Conservation (phyloP, 2,113 vertebrate species). For the Falcunculus frontatus region DNA sequence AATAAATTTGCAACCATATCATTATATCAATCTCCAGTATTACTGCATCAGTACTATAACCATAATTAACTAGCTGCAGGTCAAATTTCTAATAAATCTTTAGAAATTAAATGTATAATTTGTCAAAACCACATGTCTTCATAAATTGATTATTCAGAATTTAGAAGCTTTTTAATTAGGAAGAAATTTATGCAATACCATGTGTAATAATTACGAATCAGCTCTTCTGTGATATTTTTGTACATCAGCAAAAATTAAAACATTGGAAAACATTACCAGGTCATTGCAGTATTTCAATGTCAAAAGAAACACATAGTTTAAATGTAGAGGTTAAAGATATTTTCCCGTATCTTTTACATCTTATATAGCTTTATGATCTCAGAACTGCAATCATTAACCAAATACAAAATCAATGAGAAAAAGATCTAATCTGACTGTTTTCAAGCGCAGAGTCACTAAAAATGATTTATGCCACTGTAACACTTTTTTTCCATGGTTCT, state of each 20-base stretch:
- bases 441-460: background rate
- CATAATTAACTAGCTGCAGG: constrained; percentile 72
- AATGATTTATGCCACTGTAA: constrained; percentile 58
- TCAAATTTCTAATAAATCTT: constrained; percentile 79
- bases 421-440: constrained; percentile 54
- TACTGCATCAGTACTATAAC: constrained; percentile 66
- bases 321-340: constrained; percentile 72
- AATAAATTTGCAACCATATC: constrained; percentile 65
- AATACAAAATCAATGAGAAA: constrained; percentile 70
- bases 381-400: constrained; percentile 66
- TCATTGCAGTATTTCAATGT: constrained; percentile 77
- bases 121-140: constrained; percentile 76
- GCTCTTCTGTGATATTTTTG: constrained; percentile 75
- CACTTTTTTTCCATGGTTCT: constrained; percentile 58
- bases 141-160: constrained; percentile 81
- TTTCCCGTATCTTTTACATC: constrained; percentile 68
- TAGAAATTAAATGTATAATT: constrained; percentile 78
- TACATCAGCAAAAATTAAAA: constrained; percentile 81
- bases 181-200: constrained; percentile 78
- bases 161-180: constrained; percentile 83
- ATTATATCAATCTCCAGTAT: constrained; percentile 66
- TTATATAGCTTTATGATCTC: constrained; percentile 57
- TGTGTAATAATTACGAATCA: constrained; percentile 77
- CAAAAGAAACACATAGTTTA: constrained; percentile 69
- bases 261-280: constrained; percentile 72